A percentile compares a stretch with the other conserved stretches of the same genome.
Conservation (phyloP, 2,797 vertebrate genomes). For the Sebastes hubbsi region DNA sequence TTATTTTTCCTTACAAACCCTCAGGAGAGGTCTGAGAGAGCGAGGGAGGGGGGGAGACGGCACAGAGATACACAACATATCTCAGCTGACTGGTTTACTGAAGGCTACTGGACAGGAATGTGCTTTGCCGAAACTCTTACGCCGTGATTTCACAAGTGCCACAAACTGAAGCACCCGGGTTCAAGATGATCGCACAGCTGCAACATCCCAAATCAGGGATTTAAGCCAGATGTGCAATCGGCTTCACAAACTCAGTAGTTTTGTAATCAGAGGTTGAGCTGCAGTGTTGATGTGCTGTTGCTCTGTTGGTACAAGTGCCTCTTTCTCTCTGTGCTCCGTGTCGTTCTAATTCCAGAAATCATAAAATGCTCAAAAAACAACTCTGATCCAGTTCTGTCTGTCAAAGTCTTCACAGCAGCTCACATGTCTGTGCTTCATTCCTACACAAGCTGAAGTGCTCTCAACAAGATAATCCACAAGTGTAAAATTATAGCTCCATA, state of each 20-base stretch:
- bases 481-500: neutral
- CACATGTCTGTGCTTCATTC: neutral
- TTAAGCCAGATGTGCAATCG: conserved; percentile 29
- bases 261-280: conserved; percentile 13
- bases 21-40: conserved; percentile 78
- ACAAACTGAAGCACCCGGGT: conserved; percentile 11
- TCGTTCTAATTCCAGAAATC: conserved; percentile 6
- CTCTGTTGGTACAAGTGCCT: neutral
- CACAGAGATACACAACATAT: conserved; percentile 34
- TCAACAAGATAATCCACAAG: neutral
- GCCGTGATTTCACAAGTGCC: conserved; percentile 29
- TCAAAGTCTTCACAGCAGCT: conserved; percentile 11
- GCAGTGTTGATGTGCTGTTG: neutral
- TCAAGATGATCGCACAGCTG: conserved; percentile 28
- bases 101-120: conserved; percentile 50
- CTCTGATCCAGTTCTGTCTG: conserved; percentile 15
- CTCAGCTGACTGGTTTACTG: conserved; percentile 35
- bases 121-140: conserved; percentile 30
- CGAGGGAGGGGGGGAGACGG: conserved; percentile 29
- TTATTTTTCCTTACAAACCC: conserved; percentile 79
- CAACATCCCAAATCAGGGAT: conserved; percentile 27
- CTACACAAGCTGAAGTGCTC: neutral
- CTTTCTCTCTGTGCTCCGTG: neutral
- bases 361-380: conserved; percentile 4
- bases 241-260: conserved; percentile 22